Evolutionary conservation across 92 coral and sea anemone genomes (phyloP).

Genomic region (Ricordea florida): DNA sequence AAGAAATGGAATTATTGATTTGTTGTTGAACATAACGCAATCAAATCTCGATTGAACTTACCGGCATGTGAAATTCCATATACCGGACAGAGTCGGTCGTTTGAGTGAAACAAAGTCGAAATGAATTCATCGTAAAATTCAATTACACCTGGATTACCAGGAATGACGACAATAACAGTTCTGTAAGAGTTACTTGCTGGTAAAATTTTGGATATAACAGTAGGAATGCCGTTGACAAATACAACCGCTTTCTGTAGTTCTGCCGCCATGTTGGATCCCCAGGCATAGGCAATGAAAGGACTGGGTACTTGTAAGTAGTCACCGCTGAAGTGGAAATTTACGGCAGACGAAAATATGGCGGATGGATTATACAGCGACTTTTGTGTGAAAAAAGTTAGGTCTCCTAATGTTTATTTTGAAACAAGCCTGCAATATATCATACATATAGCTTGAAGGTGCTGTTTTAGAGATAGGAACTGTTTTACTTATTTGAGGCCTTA

Average conservation of each 20-base stretch:
- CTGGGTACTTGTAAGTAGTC: not conserved
- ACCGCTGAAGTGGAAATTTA: not conserved
- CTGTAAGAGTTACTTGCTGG: conserved; percentile 34
- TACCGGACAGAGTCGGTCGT: conserved; percentile 57
- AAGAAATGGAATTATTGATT: too few species aligned
- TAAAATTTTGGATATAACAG: conserved; percentile 77
- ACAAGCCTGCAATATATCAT: too few species aligned
- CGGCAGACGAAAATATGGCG: not conserved
- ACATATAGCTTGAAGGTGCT: too few species aligned
- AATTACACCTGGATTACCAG: conserved; percentile 97
- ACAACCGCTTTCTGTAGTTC: conserved; percentile 61
- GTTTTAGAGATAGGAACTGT: too few species aligned
- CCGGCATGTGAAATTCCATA: conserved; percentile 97
- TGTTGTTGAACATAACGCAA: too few species aligned
- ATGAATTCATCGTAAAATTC: conserved; percentile 90
- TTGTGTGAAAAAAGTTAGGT: too few species aligned
- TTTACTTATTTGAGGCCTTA: too few species aligned
- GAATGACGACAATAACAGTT: conserved; percentile 73
- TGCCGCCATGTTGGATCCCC: conserved; percentile 63
- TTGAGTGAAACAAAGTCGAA: conserved; percentile 60
- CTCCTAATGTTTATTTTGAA: too few species aligned
- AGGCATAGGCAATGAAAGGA: not conserved
- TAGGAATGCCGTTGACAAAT: conserved; percentile 77
- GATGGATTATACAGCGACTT: not conserved
- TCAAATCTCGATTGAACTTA: conserved; percentile 8